These are phyloP conservation scores for Uropetala carovei DNA, from an alignment of 2,888 invertebrate species.

Conservation along the genomic window DNA sequence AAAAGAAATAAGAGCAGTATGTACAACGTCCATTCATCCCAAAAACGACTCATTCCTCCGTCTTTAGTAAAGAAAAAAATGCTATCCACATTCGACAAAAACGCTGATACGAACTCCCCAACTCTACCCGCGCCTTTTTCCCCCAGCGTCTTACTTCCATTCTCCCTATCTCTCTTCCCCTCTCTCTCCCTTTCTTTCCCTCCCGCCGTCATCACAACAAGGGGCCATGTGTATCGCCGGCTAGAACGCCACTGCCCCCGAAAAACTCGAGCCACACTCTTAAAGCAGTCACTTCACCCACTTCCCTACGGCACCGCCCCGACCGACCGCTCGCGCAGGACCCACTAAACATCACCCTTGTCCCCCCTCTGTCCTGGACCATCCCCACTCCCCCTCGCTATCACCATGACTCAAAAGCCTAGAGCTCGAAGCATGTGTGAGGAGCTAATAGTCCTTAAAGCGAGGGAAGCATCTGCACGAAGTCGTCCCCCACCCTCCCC, in stretches of 20 bases:
- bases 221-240: background rate
- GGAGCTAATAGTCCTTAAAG: background rate
- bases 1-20: too few species aligned
- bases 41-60: too few species aligned
- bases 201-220: background rate
- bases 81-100: background rate
- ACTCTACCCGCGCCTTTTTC: background rate
- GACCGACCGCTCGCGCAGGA: background rate
- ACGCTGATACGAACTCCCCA: background rate
- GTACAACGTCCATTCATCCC: too few species aligned
- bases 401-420: too few species aligned
- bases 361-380: too few species aligned
- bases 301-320: background rate
- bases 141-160: too few species aligned
- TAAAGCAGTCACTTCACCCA: background rate
- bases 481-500: too few species aligned
- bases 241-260: background rate
- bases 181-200: background rate
- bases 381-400: too few species aligned
- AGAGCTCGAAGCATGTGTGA: background rate
- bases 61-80: background rate
- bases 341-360: background rate
- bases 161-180: background rate
- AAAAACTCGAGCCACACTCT: background rate
- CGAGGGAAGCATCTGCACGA: background rate